Percentiles rank a stretch among this genome's conserved stretches.
phyloP scores from a whole-genome alignment of 2,888 invertebrate genomes.

The Cheilosia vernalis region DNA sequence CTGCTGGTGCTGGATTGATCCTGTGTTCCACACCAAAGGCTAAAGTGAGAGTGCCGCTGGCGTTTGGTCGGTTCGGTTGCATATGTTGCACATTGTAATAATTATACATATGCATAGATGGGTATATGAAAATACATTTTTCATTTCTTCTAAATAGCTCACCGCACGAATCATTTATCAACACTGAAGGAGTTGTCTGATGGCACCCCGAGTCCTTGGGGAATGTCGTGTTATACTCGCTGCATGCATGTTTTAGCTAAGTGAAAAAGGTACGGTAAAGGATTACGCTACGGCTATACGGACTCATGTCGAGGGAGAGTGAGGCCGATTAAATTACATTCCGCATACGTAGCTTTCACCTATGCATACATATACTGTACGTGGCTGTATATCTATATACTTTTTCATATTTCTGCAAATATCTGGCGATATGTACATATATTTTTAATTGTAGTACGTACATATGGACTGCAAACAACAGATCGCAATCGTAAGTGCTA shows the following conservation, averaged over 20 bases:
- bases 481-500: slow-evolving; percentile 37
- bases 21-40: slow-evolving; percentile 64
- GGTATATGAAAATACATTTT: slow-evolving; percentile 25
- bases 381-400: too few relatives aligned
- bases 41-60: slow-evolving; percentile 66
- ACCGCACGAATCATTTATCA: slow-evolving; percentile 71
- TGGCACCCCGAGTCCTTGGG: slow-evolving; percentile 66
- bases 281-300: neutral
- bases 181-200: slow-evolving; percentile 69
- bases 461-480: slow-evolving; percentile 17
- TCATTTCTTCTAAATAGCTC: slow-evolving; percentile 66
- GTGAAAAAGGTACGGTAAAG: slow-evolving; percentile 31
- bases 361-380: neutral
- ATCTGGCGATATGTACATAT: neutral
- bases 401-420: neutral
- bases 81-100: slow-evolving; percentile 63
- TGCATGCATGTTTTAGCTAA: slow-evolving; percentile 59
- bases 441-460: slow-evolving; percentile 46
- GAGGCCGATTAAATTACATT: slow-evolving; percentile 67
- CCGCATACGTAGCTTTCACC: slow-evolving; percentile 8
- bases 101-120: slow-evolving; percentile 20
- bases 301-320: slow-evolving; percentile 28
- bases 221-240: slow-evolving; percentile 50
- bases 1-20: slow-evolving; percentile 69
- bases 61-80: slow-evolving; percentile 11